These are phyloP conservation scores for Nymphalis c-album DNA, from an alignment of 2,888 invertebrate genomes.

Conservation along the genomic window DNA sequence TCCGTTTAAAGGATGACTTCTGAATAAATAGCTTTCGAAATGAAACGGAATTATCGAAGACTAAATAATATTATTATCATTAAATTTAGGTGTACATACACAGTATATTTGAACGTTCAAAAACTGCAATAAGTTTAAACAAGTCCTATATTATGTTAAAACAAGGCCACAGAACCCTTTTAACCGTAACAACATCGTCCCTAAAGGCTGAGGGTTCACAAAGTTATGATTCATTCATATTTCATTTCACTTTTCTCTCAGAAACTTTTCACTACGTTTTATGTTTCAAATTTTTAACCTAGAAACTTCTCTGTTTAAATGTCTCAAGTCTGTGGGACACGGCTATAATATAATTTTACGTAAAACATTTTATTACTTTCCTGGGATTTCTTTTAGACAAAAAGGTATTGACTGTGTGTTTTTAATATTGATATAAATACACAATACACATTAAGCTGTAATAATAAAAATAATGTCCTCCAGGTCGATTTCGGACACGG, in stretches of 20 bases:
- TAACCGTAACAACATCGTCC: slow-evolving; percentile 27
- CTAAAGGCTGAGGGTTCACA: slow-evolving; percentile 23
- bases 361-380: too few relatives aligned
- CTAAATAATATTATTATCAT: too few relatives aligned
- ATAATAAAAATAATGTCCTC: too few relatives aligned
- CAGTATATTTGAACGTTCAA: neutral
- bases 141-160: slow-evolving; percentile 21
- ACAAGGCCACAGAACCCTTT: slow-evolving; percentile 24
- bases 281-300: slow-evolving; percentile 7
- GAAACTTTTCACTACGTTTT: slow-evolving; percentile 20
- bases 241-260: slow-evolving; percentile 25
- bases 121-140: slow-evolving; percentile 16
- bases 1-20: too few relatives aligned
- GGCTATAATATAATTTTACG: neutral
- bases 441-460: too few relatives aligned
- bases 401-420: too few relatives aligned
- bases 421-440: too few relatives aligned
- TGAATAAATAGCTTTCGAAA: too few relatives aligned
- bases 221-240: slow-evolving; percentile 31
- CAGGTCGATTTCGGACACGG: too few relatives aligned
- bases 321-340: neutral
- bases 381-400: too few relatives aligned
- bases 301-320: slow-evolving; percentile 8
- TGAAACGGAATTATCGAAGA: too few relatives aligned
- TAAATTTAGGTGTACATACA: neutral